Percentiles rank a stretch among this genome's conserved stretches.
These are phyloP conservation scores for Mus pahari DNA, from an alignment of 2,113 vertebrate genomes.

Conservation along the genomic window DNA sequence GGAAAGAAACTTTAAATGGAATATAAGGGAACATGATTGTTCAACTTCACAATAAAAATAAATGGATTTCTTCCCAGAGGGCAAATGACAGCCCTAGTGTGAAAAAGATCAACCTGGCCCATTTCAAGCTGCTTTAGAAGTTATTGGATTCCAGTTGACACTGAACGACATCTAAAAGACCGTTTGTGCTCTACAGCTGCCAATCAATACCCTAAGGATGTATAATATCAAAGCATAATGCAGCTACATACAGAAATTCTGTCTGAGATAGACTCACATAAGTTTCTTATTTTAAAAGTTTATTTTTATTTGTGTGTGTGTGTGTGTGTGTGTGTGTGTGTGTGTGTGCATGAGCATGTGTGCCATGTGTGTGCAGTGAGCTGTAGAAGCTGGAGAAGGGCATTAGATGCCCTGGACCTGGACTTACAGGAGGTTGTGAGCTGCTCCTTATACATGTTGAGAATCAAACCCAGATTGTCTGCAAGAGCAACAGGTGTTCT, in stretches of 20 bases:
- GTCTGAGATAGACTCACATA: background rate
- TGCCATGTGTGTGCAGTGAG: background rate
- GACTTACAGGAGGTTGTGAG: background rate
- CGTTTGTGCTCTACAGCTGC: conserved; percentile 32
- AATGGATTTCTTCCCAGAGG: conserved; percentile 61
- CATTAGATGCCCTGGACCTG: background rate
- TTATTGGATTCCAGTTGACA: conserved; percentile 46
- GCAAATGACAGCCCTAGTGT: conserved; percentile 36
- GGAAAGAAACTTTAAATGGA: conserved; percentile 68
- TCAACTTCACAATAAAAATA: conserved; percentile 56
- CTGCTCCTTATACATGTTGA: too few species aligned
- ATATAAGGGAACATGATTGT: conserved; percentile 32
- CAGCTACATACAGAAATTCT: background rate
- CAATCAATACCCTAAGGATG: conserved; percentile 46
- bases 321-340: background rate
- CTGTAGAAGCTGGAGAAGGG: background rate
- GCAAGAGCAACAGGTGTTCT: background rate
- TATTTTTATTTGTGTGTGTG: background rate
- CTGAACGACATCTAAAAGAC: conserved; percentile 6
- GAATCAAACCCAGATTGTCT: background rate
- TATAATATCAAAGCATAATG: background rate
- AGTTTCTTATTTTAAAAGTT: background rate
- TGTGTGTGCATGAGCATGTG: background rate
- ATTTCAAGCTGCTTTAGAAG: conserved; percentile 55
- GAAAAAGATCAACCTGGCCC: conserved; percentile 18